phyloP scores from a whole-genome alignment of 2,888 invertebrate genomes.

The Norana najaformis region DNA sequence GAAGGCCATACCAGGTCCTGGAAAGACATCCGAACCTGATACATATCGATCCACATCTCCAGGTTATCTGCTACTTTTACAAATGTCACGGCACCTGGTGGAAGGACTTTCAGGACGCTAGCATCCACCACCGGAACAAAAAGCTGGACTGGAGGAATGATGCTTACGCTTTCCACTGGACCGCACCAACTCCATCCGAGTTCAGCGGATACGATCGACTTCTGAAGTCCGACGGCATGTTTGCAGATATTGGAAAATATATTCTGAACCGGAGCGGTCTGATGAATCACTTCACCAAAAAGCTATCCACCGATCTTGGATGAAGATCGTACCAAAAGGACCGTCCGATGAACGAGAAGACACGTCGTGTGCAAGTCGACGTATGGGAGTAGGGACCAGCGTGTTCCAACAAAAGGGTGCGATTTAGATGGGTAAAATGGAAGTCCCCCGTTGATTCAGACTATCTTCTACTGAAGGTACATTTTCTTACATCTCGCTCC shows the following conservation, averaged over 20 bases:
- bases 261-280: conserved; percentile 43
- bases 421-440: not conserved
- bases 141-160: conserved; percentile 50
- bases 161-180: conserved; percentile 53
- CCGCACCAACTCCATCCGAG: conserved; percentile 53
- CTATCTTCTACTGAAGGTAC: not conserved
- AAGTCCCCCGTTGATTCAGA: not conserved
- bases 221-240: conserved; percentile 45
- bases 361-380: not conserved
- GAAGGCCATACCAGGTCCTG: conserved; percentile 44
- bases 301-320: not conserved
- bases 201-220: conserved; percentile 42
- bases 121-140: conserved; percentile 42
- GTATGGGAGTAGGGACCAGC: not conserved
- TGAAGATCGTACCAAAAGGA: not conserved
- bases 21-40: conserved; percentile 50
- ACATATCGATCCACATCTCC: conserved; percentile 48
- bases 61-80: conserved; percentile 52
- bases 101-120: conserved; percentile 46
- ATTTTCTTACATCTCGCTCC: not conserved
- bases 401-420: not conserved
- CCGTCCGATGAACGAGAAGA: not conserved
- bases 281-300: not conserved
- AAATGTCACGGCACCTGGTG: conserved; percentile 54
- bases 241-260: conserved; percentile 53